These are phyloP conservation scores for Rhodeus uyekii DNA, from an alignment of 2,797 vertebrate genomes.

Conservation along the genomic window DNA sequence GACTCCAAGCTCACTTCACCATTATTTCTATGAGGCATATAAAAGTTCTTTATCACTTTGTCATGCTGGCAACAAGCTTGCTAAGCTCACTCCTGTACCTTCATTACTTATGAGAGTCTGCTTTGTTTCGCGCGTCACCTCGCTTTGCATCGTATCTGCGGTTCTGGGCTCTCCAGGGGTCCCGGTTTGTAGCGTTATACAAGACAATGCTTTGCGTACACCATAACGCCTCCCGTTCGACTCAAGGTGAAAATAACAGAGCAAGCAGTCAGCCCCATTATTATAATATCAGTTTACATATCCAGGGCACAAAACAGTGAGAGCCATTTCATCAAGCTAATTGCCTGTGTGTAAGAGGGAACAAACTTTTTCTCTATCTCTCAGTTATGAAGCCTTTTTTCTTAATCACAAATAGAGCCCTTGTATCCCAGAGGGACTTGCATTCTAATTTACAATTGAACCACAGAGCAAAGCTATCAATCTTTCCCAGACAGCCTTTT, in stretches of 20 bases:
- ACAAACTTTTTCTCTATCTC: constrained; percentile 93
- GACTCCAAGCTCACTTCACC: constrained; percentile 39
- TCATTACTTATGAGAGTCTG: constrained; percentile 57
- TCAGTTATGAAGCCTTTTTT: constrained; percentile 95
- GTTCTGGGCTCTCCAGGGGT: constrained; percentile 48
- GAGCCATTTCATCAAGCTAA: constrained; percentile 98
- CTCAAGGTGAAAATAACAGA: constrained; percentile 91
- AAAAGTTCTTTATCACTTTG: constrained; percentile 55
- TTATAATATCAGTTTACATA: constrained; percentile 95
- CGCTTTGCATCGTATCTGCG: constrained; percentile 50
- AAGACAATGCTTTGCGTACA: constrained; percentile 62
- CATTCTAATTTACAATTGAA: constrained; percentile 99
- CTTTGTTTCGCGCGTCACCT: constrained; percentile 57
- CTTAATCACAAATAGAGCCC: constrained; percentile 98
- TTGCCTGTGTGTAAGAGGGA: constrained; percentile 95
- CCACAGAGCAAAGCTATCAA: constrained; percentile 97
- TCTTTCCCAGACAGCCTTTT: constrained; percentile 84
- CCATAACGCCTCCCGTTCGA: constrained; percentile 68
- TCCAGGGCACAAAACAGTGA: constrained; percentile 84
- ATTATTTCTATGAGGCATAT: constrained; percentile 48
- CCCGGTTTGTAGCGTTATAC: constrained; percentile 48
- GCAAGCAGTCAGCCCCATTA: constrained; percentile 89
- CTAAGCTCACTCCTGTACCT: constrained; percentile 56
- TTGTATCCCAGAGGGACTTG: constrained; percentile 93
- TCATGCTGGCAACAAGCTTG: constrained; percentile 47